phyloP scores from a whole-genome alignment of 1,140 invertebrate species.

The Neodiprion pinetum region DNA sequence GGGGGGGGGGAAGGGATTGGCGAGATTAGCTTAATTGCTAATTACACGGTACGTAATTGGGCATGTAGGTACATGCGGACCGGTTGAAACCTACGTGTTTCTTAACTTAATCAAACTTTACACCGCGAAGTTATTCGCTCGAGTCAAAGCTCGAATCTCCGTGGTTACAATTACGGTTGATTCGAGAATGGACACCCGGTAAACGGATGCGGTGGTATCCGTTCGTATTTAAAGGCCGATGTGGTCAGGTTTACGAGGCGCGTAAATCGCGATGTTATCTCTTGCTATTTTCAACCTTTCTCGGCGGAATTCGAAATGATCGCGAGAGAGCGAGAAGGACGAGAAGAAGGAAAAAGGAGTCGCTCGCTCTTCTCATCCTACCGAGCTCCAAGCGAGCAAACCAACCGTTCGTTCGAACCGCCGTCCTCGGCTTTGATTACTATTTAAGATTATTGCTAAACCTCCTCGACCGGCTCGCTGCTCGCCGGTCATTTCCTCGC shows the following conservation, averaged over 20 bases:
- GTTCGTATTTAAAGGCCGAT: not conserved
- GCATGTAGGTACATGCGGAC: not conserved
- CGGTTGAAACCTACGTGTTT: not conserved
- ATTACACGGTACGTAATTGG: constrained; percentile 4
- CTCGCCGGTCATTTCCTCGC: not conserved
- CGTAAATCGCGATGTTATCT: constrained; percentile 5
- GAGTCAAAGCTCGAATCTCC: not conserved
- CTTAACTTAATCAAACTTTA: not conserved
- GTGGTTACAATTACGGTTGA: no score
- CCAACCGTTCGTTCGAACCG: not conserved
- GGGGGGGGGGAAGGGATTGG: not conserved
- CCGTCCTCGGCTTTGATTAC: constrained; percentile 1
- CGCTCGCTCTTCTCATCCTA: not conserved
- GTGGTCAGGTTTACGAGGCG: not conserved
- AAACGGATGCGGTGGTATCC: not conserved
- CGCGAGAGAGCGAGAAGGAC: not conserved
- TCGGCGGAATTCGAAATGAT: not conserved
- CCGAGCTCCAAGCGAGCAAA: not conserved
- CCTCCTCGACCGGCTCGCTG: not conserved
- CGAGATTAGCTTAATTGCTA: not conserved
- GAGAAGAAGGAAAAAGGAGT: no score
- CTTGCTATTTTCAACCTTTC: constrained; percentile 1
- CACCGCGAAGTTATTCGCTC: not conserved
- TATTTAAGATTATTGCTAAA: constrained; percentile 3
- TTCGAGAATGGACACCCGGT: no score